Conservation (phyloP, 2,113 vertebrate genomes). For the Mugil cephalus region DNA sequence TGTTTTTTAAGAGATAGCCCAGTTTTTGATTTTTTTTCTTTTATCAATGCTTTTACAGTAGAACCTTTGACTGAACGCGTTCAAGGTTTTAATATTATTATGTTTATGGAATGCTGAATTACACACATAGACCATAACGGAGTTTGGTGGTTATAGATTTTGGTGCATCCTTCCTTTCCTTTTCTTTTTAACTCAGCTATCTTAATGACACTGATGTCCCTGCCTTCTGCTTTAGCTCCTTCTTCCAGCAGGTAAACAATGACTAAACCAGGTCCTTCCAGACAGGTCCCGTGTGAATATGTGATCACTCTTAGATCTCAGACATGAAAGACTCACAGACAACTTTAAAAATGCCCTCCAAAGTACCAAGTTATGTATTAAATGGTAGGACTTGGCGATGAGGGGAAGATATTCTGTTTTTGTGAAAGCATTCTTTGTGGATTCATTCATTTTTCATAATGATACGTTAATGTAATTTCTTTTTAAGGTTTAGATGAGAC, state of each 20-base stretch:
- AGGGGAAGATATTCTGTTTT: conserved; percentile 42
- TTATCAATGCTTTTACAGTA: conserved; percentile 24
- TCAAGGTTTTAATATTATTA: conserved; percentile 1
- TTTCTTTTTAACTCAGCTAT: conserved; percentile 26
- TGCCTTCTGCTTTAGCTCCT: conserved; percentile 39
- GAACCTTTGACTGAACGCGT: conserved; percentile 13
- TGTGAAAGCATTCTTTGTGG: conserved; percentile 28
- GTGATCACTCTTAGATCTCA: conserved; percentile 81
- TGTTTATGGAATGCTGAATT: conserved; percentile 3
- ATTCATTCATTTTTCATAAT: not conserved
- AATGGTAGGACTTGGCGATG: conserved; percentile 38
- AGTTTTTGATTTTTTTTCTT: conserved; percentile 38
- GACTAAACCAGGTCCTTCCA: conserved; percentile 68
- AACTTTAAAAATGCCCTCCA: conserved; percentile 76
- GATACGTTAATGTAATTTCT: no score
- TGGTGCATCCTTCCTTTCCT: not conserved
- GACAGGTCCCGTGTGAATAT: conserved; percentile 77
- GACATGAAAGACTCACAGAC: conserved; percentile 80
- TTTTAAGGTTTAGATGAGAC: not conserved
- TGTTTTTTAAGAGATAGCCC: conserved; percentile 52
- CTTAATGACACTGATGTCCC: conserved; percentile 54
- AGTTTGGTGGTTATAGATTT: not conserved
- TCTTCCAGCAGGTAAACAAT: conserved; percentile 73
- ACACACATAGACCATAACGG: not conserved
- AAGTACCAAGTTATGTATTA: conserved; percentile 70